phyloP scores from a whole-genome alignment of 2,797 vertebrate genomes.

The Diceros bicornis region DNA sequence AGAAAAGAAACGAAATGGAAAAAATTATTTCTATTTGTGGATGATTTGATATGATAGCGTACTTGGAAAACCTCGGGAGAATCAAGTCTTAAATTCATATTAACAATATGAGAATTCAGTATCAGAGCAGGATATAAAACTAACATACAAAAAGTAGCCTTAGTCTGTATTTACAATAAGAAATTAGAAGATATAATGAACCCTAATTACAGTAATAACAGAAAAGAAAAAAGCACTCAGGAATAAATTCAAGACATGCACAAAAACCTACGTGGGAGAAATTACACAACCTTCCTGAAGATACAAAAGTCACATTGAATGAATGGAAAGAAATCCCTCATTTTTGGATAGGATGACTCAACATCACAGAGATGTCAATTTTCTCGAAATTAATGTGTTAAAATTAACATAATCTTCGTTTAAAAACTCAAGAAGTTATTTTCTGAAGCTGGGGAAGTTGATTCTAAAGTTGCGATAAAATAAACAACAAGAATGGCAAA shows the following conservation, averaged over 20 bases:
- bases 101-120: background rate
- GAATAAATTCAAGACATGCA: background rate
- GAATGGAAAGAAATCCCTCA: background rate
- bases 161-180: background rate
- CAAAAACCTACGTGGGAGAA: background rate
- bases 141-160: background rate
- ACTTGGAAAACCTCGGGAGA: background rate
- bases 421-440: background rate
- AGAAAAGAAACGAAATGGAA: background rate
- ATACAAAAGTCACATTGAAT: background rate
- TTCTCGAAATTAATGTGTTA: background rate
- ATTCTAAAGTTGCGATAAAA: constrained; percentile 7
- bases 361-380: background rate
- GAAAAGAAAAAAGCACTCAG: background rate
- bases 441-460: background rate
- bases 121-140: background rate
- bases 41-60: background rate
- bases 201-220: background rate
- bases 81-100: background rate
- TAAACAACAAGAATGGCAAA: background rate
- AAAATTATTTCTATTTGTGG: background rate
- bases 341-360: background rate
- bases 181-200: background rate
- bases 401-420: background rate
- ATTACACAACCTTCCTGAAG: background rate